phyloP scores from a whole-genome alignment of 2,113 vertebrate species.

The Bungarus multicinctus region DNA sequence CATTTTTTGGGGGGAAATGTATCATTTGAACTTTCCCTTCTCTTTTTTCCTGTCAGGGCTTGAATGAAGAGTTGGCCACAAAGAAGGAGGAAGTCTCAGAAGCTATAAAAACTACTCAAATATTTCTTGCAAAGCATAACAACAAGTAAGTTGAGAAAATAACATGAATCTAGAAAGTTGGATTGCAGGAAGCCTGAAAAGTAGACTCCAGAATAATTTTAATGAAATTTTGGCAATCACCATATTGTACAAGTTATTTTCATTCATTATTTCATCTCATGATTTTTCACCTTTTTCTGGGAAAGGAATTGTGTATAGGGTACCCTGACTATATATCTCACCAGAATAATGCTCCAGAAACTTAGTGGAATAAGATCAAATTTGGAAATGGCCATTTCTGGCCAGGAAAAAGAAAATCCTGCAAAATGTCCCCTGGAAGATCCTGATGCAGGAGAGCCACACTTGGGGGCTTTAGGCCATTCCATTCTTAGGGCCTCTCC shows the following conservation, averaged over 20 bases:
- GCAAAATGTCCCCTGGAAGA: not conserved
- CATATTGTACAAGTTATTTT: not conserved
- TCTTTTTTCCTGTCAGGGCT: conserved; percentile 66
- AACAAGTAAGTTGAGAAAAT: conserved; percentile 82
- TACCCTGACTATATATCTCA: not conserved
- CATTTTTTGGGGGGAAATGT: not conserved
- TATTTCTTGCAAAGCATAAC: conserved; percentile 92
- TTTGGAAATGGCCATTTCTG: not conserved
- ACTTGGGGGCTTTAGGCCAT: not conserved
- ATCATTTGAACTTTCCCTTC: not conserved
- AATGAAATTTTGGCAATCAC: not conserved
- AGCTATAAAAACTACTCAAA: conserved; percentile 87
- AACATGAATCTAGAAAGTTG: not conserved
- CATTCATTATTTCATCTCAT: not conserved
- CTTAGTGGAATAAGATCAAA: not conserved
- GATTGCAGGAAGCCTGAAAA: not conserved
- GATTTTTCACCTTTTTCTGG: not conserved
- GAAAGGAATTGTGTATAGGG: not conserved
- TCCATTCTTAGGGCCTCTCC: not conserved
- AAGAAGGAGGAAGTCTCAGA: conserved; percentile 90
- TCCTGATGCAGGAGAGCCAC: not conserved
- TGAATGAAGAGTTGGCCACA: conserved; percentile 83
- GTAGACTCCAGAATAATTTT: not conserved
- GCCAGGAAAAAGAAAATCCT: not conserved
- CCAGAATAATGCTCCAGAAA: not conserved